These are phyloP conservation scores for Coreoperca whiteheadi DNA, from an alignment of 2,113 vertebrate genomes.

Conservation along the genomic window DNA sequence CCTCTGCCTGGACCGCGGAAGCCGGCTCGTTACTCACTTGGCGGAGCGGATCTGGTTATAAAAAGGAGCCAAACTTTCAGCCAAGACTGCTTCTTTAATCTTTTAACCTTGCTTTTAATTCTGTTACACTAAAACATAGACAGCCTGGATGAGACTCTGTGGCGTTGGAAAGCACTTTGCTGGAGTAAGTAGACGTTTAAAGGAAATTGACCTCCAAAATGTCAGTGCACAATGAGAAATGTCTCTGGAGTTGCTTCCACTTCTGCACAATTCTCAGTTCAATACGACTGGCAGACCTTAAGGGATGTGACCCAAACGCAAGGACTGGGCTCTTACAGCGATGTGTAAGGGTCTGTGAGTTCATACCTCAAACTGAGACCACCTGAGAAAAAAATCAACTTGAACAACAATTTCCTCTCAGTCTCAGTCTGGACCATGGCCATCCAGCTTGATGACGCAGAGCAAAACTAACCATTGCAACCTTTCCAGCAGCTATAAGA, in stretches of 20 bases:
- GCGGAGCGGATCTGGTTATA: background rate
- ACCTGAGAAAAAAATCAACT: background rate
- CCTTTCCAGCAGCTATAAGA: too few relatives aligned
- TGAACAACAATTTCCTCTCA: background rate
- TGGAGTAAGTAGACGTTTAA: constrained; percentile 8
- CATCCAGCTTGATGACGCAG: too few relatives aligned
- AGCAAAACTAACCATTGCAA: too few relatives aligned
- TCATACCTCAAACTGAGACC: background rate
- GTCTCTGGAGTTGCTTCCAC: constrained; percentile 4
- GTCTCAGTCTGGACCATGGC: background rate
- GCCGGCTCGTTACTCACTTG: background rate
- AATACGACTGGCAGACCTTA: constrained; percentile 3
- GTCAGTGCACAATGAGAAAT: background rate
- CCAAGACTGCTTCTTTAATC: constrained; percentile 5
- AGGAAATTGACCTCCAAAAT: constrained; percentile 22
- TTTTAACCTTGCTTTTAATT: constrained; percentile 2
- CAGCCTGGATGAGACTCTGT: background rate
- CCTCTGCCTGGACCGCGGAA: background rate
- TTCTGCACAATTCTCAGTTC: background rate
- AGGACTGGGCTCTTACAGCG: constrained; percentile 19
- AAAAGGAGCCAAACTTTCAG: background rate
- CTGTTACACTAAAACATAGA: background rate
- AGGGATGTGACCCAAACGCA: constrained; percentile 2
- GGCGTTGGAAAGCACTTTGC: background rate
- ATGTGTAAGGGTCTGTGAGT: too few relatives aligned